Base-by-base conservation (phyloP, 2,797 vertebrate species). In the Melanotaenia trifasciata region DNA sequence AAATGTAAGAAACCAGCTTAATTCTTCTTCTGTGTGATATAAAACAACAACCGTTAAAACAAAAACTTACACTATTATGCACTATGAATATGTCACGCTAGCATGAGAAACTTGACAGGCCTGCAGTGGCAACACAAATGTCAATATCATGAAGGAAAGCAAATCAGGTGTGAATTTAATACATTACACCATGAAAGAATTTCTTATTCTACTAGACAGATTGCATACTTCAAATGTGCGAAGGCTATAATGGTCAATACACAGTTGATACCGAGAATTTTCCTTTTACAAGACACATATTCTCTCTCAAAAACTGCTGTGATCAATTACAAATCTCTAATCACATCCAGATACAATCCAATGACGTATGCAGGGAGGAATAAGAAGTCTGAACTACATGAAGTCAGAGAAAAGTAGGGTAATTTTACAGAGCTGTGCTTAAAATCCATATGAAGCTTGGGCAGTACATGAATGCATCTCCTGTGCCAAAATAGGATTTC, bases 281-380 rank as follows among this genome's bases (percentile, higher is more conserved):
- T 14, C 33, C 22, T 35, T 40, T 70, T 1, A 32, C 11, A n/a
- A 3, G 13, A 36, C 32, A 57, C 28, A 35, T 24, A 4, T 28
- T 67, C 24, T 26, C 3, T 32, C 2, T 3, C n/a, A 26, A 30
- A 59, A 67, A 30, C 35, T 26, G 58, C 40, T 58, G 50, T 12
- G 32, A 28, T 66, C 4, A 56, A 30, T 69, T 32, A 62, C 36
- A 66, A 35, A 67, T 1, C 22, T 51, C 63, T 26, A 43, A 62
- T 26, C 35, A 4, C 40, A 54, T 57, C 40, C 33, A 53, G 8
- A 71, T 5, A 64, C 8, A 64, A 24, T 63, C 1, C 26, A 24
- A 38, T 22, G 16, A 58, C 58, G 50, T 14, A 1, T 9, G 38
- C 56, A 35, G 22, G 30, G 20, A 66, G 18, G 3, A 60, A 62